Percentiles rank a stretch among this genome's conserved stretches.
Evolutionary conservation across 30 jellyfish, hydroid and myxozoan species (phyloP).

Genomic region (Pelagia noctiluca): DNA sequence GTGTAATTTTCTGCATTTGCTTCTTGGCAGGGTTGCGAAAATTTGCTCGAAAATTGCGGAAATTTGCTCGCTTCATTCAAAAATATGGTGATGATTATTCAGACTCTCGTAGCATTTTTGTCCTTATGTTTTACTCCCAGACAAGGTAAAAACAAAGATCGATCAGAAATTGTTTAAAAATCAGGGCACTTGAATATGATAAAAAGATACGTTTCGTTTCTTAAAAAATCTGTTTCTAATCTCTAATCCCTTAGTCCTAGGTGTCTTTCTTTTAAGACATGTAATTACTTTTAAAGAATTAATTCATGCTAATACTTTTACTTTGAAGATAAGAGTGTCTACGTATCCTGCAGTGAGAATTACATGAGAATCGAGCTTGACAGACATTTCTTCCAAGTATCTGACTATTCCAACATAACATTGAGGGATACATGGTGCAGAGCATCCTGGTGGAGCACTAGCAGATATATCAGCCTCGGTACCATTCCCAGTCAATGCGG

Average conservation of each 20-base stretch:
- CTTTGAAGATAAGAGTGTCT: conserved; percentile 15
- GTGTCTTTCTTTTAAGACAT: neutral
- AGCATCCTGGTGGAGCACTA: neutral
- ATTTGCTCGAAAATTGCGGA: no score
- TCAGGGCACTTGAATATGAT: no score
- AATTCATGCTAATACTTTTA: neutral
- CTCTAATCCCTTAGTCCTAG: neutral
- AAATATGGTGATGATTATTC: no score
- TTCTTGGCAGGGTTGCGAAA: no score
- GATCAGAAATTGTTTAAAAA: no score
- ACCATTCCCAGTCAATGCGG: conserved; percentile 37
- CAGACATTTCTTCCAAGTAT: conserved; percentile 5
- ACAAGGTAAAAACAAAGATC: no score
- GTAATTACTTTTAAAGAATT: neutral
- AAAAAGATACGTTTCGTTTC: neutral
- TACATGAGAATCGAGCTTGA: conserved; percentile 25
- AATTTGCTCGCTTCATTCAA: no score
- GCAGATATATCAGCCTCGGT: conserved; percentile 7
- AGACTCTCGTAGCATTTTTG: no score
- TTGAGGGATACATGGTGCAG: conserved; percentile 22
- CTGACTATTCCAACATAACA: conserved; percentile 24
- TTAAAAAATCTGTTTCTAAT: neutral
- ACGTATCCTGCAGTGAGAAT: conserved; percentile 19
- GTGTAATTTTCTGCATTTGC: no score
- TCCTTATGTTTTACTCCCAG: no score